Conservation (phyloP, 92 coral and sea anemone species). For the Actinostola sp. region DNA sequence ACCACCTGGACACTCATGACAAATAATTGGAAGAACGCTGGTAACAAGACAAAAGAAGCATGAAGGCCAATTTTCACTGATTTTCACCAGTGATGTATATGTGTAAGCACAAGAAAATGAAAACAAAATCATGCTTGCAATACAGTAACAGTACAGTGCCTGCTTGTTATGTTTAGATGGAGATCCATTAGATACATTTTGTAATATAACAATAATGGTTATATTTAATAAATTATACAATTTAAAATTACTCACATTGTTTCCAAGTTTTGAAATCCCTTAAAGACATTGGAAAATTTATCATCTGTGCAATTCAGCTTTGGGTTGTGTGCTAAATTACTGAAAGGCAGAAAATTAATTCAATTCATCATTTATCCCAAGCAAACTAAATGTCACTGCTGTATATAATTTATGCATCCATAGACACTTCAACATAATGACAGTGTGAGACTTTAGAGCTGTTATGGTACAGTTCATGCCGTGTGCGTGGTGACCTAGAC, state of each 20-base stretch:
- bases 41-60: not conserved
- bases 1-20: slow-evolving; percentile 69
- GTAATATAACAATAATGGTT: not conserved
- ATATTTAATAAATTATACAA: not conserved
- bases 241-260: slow-evolving; percentile 52
- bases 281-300: slow-evolving; percentile 32
- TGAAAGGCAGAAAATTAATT: slow-evolving; percentile 16
- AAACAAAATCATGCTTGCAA: too few species aligned
- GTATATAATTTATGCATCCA: not conserved
- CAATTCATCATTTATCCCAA: not conserved
- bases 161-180: too few species aligned
- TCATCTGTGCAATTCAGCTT: slow-evolving; percentile 32
- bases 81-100: not conserved
- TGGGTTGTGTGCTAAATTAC: slow-evolving; percentile 53
- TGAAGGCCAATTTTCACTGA: not conserved
- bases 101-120: not conserved
- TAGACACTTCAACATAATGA: too few species aligned
- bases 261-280: slow-evolving; percentile 61
- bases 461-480: too few species aligned
- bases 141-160: too few species aligned
- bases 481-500: too few species aligned
- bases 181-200: not conserved
- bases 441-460: too few species aligned
- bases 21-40: slow-evolving; percentile 53
- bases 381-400: not conserved